Percentiles rank a stretch among this genome's conserved stretches.
These are phyloP conservation scores for Heteropelma amictum DNA, from an alignment of 2,888 invertebrate species.

Conservation along the genomic window DNA sequence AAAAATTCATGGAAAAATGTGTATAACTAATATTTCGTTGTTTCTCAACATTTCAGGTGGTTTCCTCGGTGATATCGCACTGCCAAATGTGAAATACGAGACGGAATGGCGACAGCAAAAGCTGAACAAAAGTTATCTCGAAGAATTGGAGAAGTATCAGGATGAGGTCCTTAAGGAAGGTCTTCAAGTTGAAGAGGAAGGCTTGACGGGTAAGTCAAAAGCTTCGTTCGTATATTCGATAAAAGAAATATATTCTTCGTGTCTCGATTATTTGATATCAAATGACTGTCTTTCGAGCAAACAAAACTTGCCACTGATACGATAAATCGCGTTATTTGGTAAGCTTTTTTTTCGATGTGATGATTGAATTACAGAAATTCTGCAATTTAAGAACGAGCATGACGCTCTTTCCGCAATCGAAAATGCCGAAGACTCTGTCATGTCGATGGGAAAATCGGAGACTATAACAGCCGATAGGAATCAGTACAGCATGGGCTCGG, in stretches of 20 bases:
- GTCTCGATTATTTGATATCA: too few species aligned
- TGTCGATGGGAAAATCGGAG: conserved; percentile 63
- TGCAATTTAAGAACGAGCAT: conserved; percentile 71
- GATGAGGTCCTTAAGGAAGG: conserved; percentile 90
- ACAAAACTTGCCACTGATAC: background rate
- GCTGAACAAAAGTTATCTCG: conserved; percentile 84
- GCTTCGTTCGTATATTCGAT: background rate
- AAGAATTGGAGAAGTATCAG: conserved; percentile 89
- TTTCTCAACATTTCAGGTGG: conserved; percentile 81
- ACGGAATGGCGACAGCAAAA: conserved; percentile 79
- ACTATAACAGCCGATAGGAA: conserved; percentile 67
- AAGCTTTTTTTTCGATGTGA: background rate
- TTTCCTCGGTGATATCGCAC: conserved; percentile 91
- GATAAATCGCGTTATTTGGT: background rate
- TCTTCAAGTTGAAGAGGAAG: conserved; percentile 91
- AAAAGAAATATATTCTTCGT: background rate
- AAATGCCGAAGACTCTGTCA: conserved; percentile 57
- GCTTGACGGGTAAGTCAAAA: conserved; percentile 82
- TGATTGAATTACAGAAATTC: conserved; percentile 67
- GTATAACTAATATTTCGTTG: background rate
- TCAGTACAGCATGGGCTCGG: conserved; percentile 67
- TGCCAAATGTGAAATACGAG: conserved; percentile 82
- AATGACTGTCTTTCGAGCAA: too few species aligned
- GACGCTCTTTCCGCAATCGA: conserved; percentile 58
- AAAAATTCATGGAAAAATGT: too few species aligned